Base-by-base conservation (phyloP, 2,888 invertebrate genomes). In the Dryococelus australis region DNA sequence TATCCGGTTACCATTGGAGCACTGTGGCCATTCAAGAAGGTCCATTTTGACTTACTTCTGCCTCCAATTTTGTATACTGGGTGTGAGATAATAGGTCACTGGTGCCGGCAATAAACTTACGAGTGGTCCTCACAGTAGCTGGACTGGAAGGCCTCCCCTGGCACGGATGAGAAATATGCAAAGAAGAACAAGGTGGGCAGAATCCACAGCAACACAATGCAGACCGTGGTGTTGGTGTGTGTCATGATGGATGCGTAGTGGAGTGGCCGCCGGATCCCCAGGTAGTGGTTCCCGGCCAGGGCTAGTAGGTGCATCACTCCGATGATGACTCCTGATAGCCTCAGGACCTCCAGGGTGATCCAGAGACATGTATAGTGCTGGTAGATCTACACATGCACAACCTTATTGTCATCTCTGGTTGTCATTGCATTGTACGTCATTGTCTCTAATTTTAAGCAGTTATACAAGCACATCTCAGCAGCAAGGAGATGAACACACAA, bases 271-370 rank as follows among this genome's bases (percentile, higher is more conserved):
- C 93, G 92, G 87, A 95, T 95, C 27, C 96, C 95, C 80, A 95
- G 92, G 92, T 95, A 96, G 91, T 96, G 96, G 91, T 95, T 95
- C 87, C 95, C 91, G 51, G 95, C 95, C 47, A 96, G 92, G 0
- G 94, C 94, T 78, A 95, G 91, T 5, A 96, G 93, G 90, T 96
- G 95, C 83, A 94, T 92, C 20, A 95, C 95, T 0, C 95, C 95
- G 27, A 95, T 94, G 83, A 95, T 93, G 87, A 95, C 93, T 5
- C 94, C 94, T 27, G 94, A 94, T 87, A 95, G 92, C 88, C 95
- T 91, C 85, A 93, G 91, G 5, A 92, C 92, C 90, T 93, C 93
- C 47, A 93, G 84, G 3, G 90, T 90, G 84, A 93, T 27, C 43
- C 35, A 47, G 65, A 84, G 24, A 43, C 87, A 87, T 20, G 47